A percentile compares a stretch with the other conserved stretches of the same genome.
These are phyloP conservation scores for Rhinophrynus dorsalis DNA, from an alignment of 2,797 vertebrate species.

Conservation along the genomic window DNA sequence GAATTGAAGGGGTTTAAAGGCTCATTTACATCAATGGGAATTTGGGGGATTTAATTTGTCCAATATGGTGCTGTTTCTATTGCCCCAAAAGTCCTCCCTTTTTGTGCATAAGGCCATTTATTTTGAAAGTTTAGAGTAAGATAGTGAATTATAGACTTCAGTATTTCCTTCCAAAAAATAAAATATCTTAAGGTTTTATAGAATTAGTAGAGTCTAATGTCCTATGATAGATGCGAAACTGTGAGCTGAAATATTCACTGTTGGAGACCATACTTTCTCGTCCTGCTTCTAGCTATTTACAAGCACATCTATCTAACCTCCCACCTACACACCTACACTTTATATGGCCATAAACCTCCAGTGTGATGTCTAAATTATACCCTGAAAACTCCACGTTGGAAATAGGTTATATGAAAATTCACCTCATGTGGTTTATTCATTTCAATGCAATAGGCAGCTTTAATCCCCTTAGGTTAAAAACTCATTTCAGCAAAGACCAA, in stretches of 20 bases:
- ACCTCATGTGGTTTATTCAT: conserved; percentile 61
- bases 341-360: conserved; percentile 61
- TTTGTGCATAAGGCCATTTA: too few relatives aligned
- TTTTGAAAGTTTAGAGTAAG: background rate
- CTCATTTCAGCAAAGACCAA: conserved; percentile 67
- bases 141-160: conserved; percentile 55
- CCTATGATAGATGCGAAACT: conserved; percentile 68
- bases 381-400: conserved; percentile 61
- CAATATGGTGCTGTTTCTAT: too few relatives aligned
- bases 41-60: too few relatives aligned
- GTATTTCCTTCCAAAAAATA: conserved; percentile 67
- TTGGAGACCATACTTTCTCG: conserved; percentile 56
- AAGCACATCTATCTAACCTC: conserved; percentile 59
- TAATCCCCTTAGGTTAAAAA: conserved; percentile 57
- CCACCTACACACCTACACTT: conserved; percentile 63
- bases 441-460: conserved; percentile 59
- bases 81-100: too few relatives aligned
- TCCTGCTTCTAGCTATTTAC: conserved; percentile 63
- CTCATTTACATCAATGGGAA: too few relatives aligned
- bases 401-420: conserved; percentile 61
- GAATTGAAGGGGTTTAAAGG: too few relatives aligned
- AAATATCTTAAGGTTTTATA: conserved; percentile 65
- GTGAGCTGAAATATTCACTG: conserved; percentile 67
- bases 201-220: conserved; percentile 68
- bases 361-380: conserved; percentile 64